These are phyloP conservation scores for Drosophila obscura DNA, from an alignment of 1,140 invertebrate genomes.

Conservation along the genomic window DNA sequence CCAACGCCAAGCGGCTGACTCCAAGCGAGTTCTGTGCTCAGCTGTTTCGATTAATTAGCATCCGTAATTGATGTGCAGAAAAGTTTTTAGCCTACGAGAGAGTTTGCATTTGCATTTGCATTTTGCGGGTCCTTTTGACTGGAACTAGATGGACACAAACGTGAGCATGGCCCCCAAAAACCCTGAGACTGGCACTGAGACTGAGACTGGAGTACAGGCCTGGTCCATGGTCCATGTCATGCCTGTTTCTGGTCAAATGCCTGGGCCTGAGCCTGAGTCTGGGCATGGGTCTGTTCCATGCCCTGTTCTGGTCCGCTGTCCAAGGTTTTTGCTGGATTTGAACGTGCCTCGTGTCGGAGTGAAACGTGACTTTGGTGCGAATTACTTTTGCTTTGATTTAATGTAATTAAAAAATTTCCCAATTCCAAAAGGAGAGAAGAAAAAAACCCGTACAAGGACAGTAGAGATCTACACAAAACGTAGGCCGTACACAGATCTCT, in stretches of 20 bases:
- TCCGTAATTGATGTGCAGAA: constrained; percentile 81
- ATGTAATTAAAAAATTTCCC: constrained; percentile 80
- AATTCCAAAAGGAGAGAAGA: constrained; percentile 43
- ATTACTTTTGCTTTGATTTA: constrained; percentile 82
- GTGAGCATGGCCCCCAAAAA: constrained; percentile 31
- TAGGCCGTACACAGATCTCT: constrained; percentile 2
- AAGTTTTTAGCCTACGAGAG: constrained; percentile 66
- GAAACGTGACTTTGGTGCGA: constrained; percentile 80
- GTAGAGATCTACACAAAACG: too few relatives aligned
- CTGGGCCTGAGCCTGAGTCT: too few relatives aligned
- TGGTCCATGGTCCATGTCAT: constrained; percentile 2
- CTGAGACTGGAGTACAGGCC: constrained; percentile 19
- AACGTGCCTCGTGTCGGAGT: constrained; percentile 57
- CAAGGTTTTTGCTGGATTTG: constrained; percentile 26
- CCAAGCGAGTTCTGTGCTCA: constrained; percentile 36
- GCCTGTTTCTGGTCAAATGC: too few relatives aligned
- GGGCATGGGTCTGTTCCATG: not conserved
- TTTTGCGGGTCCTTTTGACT: constrained; percentile 59
- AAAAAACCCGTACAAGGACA: constrained; percentile 5
- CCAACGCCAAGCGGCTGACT: not conserved
- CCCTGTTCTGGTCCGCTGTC: constrained; percentile 12
- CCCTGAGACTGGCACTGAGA: not conserved
- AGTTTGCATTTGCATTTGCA: constrained; percentile 52
- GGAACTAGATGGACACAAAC: constrained; percentile 51
- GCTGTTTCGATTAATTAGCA: constrained; percentile 82